These are phyloP conservation scores for Anastrepha ludens DNA, from an alignment of 1,140 invertebrate genomes.

Conservation along the genomic window DNA sequence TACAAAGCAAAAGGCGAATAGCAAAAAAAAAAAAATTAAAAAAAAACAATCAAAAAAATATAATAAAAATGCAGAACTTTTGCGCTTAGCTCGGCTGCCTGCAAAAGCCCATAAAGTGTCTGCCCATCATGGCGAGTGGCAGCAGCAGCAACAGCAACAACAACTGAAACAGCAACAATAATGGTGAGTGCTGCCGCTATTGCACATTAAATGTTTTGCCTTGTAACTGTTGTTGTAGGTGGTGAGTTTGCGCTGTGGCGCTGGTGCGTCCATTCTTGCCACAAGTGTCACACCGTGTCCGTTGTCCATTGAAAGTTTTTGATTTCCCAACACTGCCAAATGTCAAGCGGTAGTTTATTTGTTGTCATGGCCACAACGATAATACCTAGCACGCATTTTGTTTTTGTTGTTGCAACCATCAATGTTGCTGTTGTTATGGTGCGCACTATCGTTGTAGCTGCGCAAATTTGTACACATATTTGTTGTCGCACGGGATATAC, in stretches of 20 bases:
- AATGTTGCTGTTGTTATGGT: background rate
- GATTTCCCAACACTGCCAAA: conserved; percentile 52
- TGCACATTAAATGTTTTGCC: background rate
- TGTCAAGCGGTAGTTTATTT: conserved; percentile 51
- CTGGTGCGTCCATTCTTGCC: conserved; percentile 19
- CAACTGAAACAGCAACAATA: background rate
- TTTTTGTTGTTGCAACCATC: background rate
- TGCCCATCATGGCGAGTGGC: conserved; percentile 41
- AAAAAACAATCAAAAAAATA: background rate
- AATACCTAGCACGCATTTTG: background rate
- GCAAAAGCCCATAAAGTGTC: conserved; percentile 52
- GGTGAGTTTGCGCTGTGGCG: conserved; percentile 4
- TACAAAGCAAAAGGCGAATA: no score
- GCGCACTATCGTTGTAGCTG: background rate
- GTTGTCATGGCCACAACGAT: background rate
- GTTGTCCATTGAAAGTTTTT: conserved; percentile 39
- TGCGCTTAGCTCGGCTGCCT: conserved; percentile 1
- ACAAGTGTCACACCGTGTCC: conserved; percentile 35
- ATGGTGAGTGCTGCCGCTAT: background rate
- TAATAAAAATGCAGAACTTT: conserved; percentile 4
- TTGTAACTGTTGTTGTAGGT: conserved; percentile 37
- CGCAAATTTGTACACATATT: conserved; percentile 52
- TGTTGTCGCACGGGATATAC: conserved; percentile 50
- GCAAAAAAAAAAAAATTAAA: background rate
- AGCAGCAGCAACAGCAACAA: background rate